Percentiles rank a stretch among this genome's conserved stretches.
These are phyloP conservation scores for Tetragonula carbonaria DNA, from an alignment of 2,888 invertebrate genomes.

Conservation along the genomic window DNA sequence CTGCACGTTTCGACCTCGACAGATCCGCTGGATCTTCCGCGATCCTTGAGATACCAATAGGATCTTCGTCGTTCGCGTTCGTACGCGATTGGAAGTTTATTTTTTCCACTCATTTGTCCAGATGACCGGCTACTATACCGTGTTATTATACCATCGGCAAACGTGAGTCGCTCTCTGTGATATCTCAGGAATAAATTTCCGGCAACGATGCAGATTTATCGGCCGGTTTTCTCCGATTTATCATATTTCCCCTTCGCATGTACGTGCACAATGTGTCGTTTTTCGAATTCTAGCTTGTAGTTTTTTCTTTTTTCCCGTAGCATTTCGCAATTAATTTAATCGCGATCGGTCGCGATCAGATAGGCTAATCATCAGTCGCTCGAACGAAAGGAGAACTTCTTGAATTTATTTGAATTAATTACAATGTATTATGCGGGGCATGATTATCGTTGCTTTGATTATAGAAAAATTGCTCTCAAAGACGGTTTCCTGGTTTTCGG, in stretches of 20 bases:
- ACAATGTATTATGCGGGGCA: neutral
- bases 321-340: neutral
- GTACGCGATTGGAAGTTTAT: slow-evolving; percentile 4
- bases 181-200: slow-evolving; percentile 4
- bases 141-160: neutral
- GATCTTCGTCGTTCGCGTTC: neutral
- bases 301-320: no score
- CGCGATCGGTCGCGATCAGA: neutral
- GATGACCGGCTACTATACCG: neutral
- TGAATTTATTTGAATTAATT: neutral
- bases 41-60: neutral
- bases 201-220: slow-evolving; percentile 17
- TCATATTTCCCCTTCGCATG: neutral
- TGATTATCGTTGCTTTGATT: neutral
- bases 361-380: neutral
- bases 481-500: neutral
- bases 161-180: slow-evolving; percentile 16
- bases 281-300: neutral
- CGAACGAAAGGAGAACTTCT: neutral
- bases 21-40: no score
- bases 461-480: neutral
- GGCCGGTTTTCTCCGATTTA: neutral
- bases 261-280: no score
- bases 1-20: neutral
- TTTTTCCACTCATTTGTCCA: neutral